A percentile compares a stretch with the other conserved stretches of the same genome.
Conservation (phyloP, 1,140 invertebrate species). For the Platorchestia sp. region DNA sequence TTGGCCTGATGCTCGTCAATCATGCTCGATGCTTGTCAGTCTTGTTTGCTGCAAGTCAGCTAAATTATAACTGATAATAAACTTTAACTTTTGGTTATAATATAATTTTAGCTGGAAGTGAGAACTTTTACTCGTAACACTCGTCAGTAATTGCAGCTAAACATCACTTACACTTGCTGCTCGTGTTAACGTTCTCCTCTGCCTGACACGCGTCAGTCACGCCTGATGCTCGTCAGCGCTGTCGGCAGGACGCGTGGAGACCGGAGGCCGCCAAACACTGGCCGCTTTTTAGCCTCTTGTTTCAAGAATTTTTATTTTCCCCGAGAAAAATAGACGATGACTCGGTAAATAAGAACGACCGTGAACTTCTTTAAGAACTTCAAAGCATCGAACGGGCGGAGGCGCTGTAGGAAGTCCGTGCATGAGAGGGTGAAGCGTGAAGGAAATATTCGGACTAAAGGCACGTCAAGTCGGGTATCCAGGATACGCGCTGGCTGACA, state of each 20-base stretch:
- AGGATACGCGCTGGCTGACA: too few relatives aligned
- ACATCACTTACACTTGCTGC: neutral
- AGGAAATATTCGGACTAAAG: neutral
- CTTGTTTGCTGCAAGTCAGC: too few relatives aligned
- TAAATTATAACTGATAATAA: too few relatives aligned
- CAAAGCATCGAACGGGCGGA: neutral
- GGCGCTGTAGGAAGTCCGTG: neutral
- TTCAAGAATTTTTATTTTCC: neutral
- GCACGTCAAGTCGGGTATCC: too few relatives aligned
- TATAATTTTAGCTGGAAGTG: too few relatives aligned
- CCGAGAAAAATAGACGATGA: conserved; percentile 18
- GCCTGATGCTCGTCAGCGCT: neutral
- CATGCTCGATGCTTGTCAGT: too few relatives aligned
- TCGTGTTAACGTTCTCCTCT: neutral
- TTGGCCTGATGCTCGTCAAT: too few relatives aligned
- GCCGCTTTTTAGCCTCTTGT: neutral
- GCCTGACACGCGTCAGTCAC: too few relatives aligned
- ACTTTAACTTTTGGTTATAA: too few relatives aligned
- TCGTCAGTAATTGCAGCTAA: neutral
- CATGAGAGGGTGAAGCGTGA: neutral
- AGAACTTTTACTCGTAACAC: too few relatives aligned
- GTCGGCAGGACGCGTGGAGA: neutral
- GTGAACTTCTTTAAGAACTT: conserved; percentile 12
- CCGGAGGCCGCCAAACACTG: neutral
- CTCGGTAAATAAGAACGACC: conserved; percentile 16